Percentiles rank a stretch among this genome's conserved stretches.
Evolutionary conservation across 2,113 vertebrate genomes (phyloP).

Genomic region (Baryphthengus martii): DNA sequence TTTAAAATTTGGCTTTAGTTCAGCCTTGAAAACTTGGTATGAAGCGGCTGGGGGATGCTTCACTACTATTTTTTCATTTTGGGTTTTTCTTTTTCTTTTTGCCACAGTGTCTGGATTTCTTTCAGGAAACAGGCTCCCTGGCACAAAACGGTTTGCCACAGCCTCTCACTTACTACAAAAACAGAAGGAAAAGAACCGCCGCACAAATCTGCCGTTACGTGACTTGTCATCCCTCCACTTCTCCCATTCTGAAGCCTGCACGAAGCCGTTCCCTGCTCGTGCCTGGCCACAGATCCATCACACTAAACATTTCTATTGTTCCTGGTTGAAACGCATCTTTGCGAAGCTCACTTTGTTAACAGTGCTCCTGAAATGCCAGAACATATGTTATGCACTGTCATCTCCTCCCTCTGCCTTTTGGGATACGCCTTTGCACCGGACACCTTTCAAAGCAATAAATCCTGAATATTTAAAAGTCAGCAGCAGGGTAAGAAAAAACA

Average conservation of each 20-base stretch:
- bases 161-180: conserved; percentile 5
- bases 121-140: background rate
- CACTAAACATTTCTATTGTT: background rate
- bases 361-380: background rate
- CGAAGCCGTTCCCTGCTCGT: background rate
- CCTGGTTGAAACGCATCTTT: background rate
- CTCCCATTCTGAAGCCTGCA: background rate
- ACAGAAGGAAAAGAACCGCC: background rate
- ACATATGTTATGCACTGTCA: background rate
- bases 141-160: background rate
- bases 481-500: background rate
- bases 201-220: background rate
- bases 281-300: background rate
- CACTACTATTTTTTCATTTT: background rate
- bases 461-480: conserved; percentile 24
- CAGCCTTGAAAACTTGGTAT: background rate
- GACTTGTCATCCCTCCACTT: background rate
- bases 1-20: background rate
- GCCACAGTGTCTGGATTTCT: background rate
- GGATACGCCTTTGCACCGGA: background rate
- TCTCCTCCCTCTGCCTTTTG: background rate
- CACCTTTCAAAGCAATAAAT: conserved; percentile 18
- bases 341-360: background rate
- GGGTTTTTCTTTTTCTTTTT: background rate
- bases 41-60: background rate